Evolutionary conservation across 2,797 vertebrate species (phyloP).

Genomic region (Petrocephalus sullivani): DNA sequence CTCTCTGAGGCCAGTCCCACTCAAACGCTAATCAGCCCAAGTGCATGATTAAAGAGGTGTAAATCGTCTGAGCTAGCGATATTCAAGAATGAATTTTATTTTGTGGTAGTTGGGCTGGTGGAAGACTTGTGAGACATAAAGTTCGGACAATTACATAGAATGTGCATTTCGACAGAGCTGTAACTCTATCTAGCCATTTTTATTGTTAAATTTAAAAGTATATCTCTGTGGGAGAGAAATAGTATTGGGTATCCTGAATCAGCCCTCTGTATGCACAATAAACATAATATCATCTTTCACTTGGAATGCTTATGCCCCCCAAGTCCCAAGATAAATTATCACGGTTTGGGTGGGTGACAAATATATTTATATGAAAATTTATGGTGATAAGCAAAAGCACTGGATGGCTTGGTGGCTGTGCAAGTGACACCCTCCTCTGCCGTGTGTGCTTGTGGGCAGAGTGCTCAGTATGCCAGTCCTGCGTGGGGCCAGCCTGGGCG

Average conservation of each 20-base stretch:
- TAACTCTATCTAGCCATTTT: neutral
- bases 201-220: neutral
- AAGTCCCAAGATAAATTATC: neutral
- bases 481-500: neutral
- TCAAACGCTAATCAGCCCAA: neutral
- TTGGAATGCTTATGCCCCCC: neutral
- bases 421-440: neutral
- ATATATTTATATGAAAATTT: neutral
- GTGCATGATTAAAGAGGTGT: conserved; percentile 9
- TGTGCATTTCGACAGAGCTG: conserved; percentile 2
- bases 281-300: neutral
- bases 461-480: neutral
- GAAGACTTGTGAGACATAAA: neutral
- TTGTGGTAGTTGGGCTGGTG: neutral
- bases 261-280: neutral
- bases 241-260: neutral
- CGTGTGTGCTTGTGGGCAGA: neutral
- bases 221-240: neutral
- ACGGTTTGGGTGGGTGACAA: neutral
- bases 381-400: neutral
- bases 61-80: neutral
- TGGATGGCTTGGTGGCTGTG: neutral
- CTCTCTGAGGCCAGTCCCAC: neutral
- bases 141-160: neutral
- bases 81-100: neutral